Evolutionary conservation across 2,113 vertebrate species (phyloP).

Genomic region (Petrocephalus zakoni): DNA sequence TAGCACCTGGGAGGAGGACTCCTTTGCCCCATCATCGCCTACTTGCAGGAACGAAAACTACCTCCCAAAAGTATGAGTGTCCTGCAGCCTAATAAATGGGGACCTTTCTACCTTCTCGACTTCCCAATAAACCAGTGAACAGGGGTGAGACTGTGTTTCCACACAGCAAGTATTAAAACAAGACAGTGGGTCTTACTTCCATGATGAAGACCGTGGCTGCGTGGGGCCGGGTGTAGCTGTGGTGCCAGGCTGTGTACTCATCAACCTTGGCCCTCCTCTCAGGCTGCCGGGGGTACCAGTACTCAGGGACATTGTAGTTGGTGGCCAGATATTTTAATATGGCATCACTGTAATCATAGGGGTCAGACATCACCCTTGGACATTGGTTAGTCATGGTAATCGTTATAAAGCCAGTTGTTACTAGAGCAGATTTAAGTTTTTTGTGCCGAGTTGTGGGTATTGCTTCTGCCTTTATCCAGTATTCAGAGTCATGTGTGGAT

Average conservation of each 20-base stretch:
- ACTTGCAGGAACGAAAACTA: not conserved
- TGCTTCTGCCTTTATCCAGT: not conserved
- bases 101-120: not conserved
- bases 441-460: not conserved
- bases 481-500: not conserved
- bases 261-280: slow-evolving; percentile 57
- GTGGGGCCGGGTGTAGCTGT: slow-evolving; percentile 53
- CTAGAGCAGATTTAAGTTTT: not conserved
- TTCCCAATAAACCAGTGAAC: not conserved
- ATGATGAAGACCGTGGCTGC: slow-evolving; percentile 55
- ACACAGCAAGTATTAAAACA: not conserved
- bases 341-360: slow-evolving; percentile 49
- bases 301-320: slow-evolving; percentile 44
- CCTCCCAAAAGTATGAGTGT: not conserved
- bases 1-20: slow-evolving; percentile 44
- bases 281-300: slow-evolving; percentile 63
- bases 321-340: slow-evolving; percentile 62
- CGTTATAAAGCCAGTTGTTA: not conserved
- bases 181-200: slow-evolving; percentile 45
- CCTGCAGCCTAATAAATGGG: not conserved
- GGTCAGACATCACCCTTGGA: not conserved
- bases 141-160: not conserved
- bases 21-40: not conserved
- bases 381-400: not conserved
- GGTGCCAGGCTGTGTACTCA: slow-evolving; percentile 67